A percentile compares a stretch with the other conserved stretches of the same genome.
Evolutionary conservation across 2,113 vertebrate genomes (phyloP).

Genomic region (Galemys pyrenaicus): DNA sequence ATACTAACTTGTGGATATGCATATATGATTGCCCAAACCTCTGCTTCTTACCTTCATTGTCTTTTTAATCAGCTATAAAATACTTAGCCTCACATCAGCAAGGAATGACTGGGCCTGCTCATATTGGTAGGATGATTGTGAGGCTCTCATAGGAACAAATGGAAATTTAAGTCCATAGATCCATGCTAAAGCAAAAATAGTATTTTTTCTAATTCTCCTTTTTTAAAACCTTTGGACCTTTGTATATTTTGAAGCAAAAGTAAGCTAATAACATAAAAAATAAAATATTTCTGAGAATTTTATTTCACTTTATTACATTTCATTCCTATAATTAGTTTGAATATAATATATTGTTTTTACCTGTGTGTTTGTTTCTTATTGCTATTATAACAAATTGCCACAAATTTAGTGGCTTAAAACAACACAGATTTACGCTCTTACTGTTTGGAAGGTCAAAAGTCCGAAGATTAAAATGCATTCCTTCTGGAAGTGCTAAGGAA

Average conservation of each 20-base stretch:
- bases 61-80: background rate
- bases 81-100: background rate
- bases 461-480: background rate
- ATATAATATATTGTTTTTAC: background rate
- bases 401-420: background rate
- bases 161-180: background rate
- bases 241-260: background rate
- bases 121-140: background rate
- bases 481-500: background rate
- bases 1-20: background rate
- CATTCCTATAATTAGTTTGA: background rate
- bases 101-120: background rate
- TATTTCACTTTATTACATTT: conserved; percentile 16
- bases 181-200: background rate
- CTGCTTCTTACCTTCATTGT: background rate
- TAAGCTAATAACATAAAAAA: background rate
- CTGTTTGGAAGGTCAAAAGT: background rate
- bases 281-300: background rate
- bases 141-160: background rate
- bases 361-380: background rate
- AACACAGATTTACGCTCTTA: background rate
- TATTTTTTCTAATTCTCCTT: background rate
- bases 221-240: background rate
- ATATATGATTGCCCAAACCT: background rate
- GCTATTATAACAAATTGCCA: background rate